phyloP scores from a whole-genome alignment of 2,113 vertebrate genomes.

The Burhinus bistriatus region DNA sequence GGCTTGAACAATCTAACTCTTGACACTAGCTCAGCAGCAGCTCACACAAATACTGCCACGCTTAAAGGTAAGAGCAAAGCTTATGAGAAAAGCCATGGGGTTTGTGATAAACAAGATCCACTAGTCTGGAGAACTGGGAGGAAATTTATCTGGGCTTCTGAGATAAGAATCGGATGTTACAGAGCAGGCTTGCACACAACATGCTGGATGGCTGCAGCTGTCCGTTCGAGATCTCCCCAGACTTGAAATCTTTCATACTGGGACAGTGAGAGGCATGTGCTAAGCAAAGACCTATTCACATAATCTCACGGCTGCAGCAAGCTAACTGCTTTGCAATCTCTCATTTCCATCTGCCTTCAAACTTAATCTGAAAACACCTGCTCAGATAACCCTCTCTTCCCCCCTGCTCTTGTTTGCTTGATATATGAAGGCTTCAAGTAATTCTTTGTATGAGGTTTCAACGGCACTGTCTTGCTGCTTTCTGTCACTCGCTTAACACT shows the following conservation, averaged over 20 bases:
- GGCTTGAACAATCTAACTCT: neutral
- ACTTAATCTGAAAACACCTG: slow-evolving; percentile 29
- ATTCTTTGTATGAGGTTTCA: slow-evolving; percentile 1
- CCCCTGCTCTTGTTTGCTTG: neutral
- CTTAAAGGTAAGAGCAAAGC: slow-evolving; percentile 1
- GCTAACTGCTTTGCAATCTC: neutral
- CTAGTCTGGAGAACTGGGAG: neutral
- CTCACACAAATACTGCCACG: neutral
- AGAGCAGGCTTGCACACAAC: neutral
- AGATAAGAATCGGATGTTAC: neutral
- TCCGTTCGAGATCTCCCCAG: neutral
- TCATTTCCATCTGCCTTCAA: slow-evolving; percentile 22
- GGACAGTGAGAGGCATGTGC: neutral
- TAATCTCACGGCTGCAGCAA: neutral
- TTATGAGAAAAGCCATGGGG: slow-evolving; percentile 12
- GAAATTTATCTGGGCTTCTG: slow-evolving; percentile 17
- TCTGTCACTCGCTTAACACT: neutral
- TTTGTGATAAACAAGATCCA: neutral
- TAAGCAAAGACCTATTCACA: neutral
- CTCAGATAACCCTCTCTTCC: neutral
- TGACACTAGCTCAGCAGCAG: neutral
- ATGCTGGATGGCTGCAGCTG: neutral
- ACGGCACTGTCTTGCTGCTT: neutral
- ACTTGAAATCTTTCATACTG: neutral
- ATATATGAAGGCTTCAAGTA: neutral